Evolutionary conservation across 64 coral and sea anemone genomes (phyloP), one percentile per base, ranked within the genome.

Genomic region (Actinia equina): DNA sequence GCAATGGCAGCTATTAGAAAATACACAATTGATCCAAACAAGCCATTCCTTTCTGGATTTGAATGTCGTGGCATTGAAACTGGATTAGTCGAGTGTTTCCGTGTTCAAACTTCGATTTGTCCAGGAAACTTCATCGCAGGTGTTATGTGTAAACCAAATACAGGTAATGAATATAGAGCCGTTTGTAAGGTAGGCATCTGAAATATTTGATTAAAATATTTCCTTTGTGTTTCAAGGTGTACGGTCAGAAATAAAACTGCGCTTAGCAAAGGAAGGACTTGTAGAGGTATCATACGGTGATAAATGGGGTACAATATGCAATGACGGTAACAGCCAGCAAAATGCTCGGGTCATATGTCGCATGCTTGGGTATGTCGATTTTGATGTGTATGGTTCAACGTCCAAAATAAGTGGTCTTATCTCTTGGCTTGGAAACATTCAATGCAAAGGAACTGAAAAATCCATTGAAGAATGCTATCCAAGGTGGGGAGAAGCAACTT

Each of bases 281-380:
- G 78, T 81, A 8, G 78, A 52, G 17, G 27, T 81, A 37, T 52
- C 17, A 4, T 81, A 81, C 52, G 44, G 18, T 49, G 27, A 49
- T 17, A 11, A 1, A 46, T 51, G 9, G 44, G 78, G 78, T 22
- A n/a, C 78, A 49, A 4, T 81, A 17, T 81, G 78, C 49, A 81
- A 81, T 37, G 11, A 81, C 7, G 78, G 78, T 17, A 44, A 49
- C 43, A 52, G 49, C 9, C n/a, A 20, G 78, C 16, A 52, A 3
- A 52, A 81, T 49, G 78, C 78, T 51, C 16, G 49, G 8, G 78
- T 81, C 15, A 52, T 81, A 44, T 81, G 78, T 52, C 69, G 26
- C 26, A 81, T 81, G 78, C 78, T 81, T 20, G 78, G 78, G 1
- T 81, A 81, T 20, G 78, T 81, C 52, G 78, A 52, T 9, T 44